A percentile compares a stretch with the other conserved stretches of the same genome.
Evolutionary conservation across 2,888 invertebrate genomes (phyloP).

Genomic region (Hedya salicella): DNA sequence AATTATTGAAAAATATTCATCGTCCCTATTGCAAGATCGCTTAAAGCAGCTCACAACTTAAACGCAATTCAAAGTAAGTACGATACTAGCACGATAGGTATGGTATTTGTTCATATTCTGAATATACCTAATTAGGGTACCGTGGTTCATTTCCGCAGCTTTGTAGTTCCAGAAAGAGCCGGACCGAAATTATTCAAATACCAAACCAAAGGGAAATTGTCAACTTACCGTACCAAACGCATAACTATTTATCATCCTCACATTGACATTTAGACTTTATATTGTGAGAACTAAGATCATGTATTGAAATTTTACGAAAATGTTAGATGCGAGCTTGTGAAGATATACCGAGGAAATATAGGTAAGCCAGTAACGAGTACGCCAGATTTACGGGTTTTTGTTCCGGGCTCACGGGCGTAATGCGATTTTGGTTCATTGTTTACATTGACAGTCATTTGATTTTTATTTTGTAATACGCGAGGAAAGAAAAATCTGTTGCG

Average conservation of each 20-base stretch:
- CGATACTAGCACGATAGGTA: not conserved
- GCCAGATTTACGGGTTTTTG: constrained; percentile 23
- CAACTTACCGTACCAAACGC: not conserved
- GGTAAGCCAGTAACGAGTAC: constrained; percentile 17
- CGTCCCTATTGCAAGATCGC: no score
- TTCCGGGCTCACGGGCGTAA: constrained; percentile 21
- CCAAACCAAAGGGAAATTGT: constrained; percentile 50
- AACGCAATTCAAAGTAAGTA: not conserved
- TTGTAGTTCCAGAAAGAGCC: constrained; percentile 48
- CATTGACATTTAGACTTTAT: not conserved
- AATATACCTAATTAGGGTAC: constrained; percentile 51
- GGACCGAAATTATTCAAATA: constrained; percentile 53
- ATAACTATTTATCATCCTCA: not conserved
- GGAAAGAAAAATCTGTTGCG: no score
- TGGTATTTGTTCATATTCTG: constrained; percentile 24
- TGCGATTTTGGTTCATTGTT: constrained; percentile 6
- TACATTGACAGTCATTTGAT: constrained; percentile 2
- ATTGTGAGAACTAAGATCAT: not conserved
- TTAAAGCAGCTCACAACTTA: no score
- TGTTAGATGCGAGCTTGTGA: not conserved
- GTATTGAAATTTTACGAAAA: not conserved
- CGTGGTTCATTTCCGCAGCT: constrained; percentile 52
- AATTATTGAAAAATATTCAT: no score
- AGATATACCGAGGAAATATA: not conserved
- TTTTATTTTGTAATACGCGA: not conserved